phyloP scores from a whole-genome alignment of 1,140 invertebrate genomes.

The Brachionus sp. region DNA sequence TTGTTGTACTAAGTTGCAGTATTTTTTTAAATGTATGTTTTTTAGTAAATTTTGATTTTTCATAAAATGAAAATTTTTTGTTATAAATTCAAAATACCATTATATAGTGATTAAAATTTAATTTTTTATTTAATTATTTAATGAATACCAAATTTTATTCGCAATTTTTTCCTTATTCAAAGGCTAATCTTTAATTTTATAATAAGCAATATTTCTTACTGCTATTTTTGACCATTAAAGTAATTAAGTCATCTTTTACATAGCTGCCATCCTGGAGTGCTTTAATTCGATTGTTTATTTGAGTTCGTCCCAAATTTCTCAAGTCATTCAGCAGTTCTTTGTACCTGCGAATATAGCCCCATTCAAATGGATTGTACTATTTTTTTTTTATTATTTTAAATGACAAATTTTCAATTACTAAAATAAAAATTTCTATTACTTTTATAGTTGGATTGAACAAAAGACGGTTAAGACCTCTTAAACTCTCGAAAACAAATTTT shows the following conservation, averaged over 20 bases:
- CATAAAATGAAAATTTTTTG: too few relatives aligned
- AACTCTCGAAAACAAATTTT: conserved; percentile 18
- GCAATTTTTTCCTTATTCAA: too few relatives aligned
- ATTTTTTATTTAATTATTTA: too few relatives aligned
- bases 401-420: neutral
- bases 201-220: too few relatives aligned
- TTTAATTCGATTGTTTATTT: neutral
- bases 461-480: neutral
- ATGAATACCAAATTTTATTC: too few relatives aligned
- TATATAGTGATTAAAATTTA: too few relatives aligned
- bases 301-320: neutral
- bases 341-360: neutral
- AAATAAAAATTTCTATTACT: neutral
- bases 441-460: neutral
- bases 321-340: neutral
- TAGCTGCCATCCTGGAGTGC: neutral
- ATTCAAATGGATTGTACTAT: conserved; percentile 43
- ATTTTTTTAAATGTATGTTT: too few relatives aligned
- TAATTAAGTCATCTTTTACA: conserved; percentile 18
- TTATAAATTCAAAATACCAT: too few relatives aligned
- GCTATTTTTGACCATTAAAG: neutral
- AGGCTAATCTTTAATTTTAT: too few relatives aligned
- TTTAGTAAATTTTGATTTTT: too few relatives aligned
- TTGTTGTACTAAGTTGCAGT: too few relatives aligned
- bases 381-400: neutral